Evolutionary conservation across 2,113 vertebrate genomes (phyloP), one percentile per base, ranked within the genome.

Genomic region (Chitala chitala): DNA sequence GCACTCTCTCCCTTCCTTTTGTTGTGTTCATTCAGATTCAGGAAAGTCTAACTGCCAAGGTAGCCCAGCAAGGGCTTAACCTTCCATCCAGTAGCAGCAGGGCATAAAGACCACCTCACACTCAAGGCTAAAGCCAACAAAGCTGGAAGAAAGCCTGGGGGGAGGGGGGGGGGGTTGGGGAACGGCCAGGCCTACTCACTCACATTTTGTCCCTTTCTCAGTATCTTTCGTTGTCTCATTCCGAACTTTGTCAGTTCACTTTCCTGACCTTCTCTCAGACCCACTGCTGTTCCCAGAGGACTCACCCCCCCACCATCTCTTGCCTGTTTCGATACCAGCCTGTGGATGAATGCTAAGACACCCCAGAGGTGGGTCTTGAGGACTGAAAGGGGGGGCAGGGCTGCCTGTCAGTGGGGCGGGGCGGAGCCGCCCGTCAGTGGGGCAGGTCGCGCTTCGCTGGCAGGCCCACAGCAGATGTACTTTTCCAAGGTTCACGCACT

Each of bases 401-500:
- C n/a, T n/a, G n/a, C n/a, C n/a, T n/a, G n/a, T n/a, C n/a, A n/a
- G 54, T n/a, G 12, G 20, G 22, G 53, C 33, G 26, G 31, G n/a
- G 51, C 31, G 4, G 51, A n/a, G 33, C 20, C 10, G 10, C n/a
- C 40, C 54, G 31, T 54, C 61, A 61, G 29, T 31, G 20, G 58
- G n/a, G 58, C 58, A 38, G 36, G 63, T 42, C 69, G 4, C 36
- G 38, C 63, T 53, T 46, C 54, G 58, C 73, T 75, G 63, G 36
- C 9, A 53, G 63, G 58, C 48, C 64, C 63, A 56, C 64, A 69
- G 15, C 54, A 71, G 74, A 76, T 71, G 68, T 70, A 75, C 54
- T 75, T 69, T 71, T 59, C 65, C 53, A 69, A 51, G 51, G 74
- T 69, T 71, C 74, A 71, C 7, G 73, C 64, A 75, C 38, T 74